Evolutionary conservation across 2,113 vertebrate genomes (phyloP).

Genomic region (Crypturellus undulatus): DNA sequence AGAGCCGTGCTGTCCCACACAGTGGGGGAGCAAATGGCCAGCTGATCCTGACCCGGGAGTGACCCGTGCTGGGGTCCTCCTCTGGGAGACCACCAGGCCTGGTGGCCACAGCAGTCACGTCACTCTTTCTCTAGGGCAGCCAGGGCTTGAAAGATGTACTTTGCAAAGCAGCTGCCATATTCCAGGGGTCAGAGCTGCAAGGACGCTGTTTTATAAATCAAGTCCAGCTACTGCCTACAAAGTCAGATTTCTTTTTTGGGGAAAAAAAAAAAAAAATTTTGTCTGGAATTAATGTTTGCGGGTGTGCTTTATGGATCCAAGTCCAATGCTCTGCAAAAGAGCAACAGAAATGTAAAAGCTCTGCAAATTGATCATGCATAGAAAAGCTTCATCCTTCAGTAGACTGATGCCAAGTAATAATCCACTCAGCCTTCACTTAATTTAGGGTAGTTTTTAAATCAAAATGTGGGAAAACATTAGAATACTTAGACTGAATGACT

Average conservation of each 20-base stretch:
- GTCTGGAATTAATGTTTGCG: neutral
- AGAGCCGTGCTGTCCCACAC: neutral
- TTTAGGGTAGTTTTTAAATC: neutral
- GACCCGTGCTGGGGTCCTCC: fast-evolving
- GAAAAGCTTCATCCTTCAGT: conserved; percentile 11
- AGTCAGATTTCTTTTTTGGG: neutral
- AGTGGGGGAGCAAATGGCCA: neutral
- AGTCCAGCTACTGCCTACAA: neutral
- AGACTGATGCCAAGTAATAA: conserved; percentile 12
- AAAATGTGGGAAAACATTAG: neutral
- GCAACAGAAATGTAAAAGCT: neutral
- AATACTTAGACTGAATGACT: neutral
- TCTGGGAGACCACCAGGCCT: neutral
- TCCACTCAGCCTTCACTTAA: neutral
- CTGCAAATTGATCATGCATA: neutral
- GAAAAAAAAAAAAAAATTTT: neutral
- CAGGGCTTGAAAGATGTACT: neutral
- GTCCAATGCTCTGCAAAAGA: conserved; percentile 46
- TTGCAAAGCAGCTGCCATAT: neutral
- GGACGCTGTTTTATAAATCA: conserved; percentile 5
- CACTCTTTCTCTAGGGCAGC: neutral
- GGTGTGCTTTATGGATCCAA: conserved; percentile 29
- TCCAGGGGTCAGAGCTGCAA: conserved; percentile 4
- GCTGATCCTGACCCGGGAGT: fast-evolving
- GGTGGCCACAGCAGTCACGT: neutral